Conservation (phyloP, 1,140 invertebrate genomes). For the Epicauta chinensis region DNA sequence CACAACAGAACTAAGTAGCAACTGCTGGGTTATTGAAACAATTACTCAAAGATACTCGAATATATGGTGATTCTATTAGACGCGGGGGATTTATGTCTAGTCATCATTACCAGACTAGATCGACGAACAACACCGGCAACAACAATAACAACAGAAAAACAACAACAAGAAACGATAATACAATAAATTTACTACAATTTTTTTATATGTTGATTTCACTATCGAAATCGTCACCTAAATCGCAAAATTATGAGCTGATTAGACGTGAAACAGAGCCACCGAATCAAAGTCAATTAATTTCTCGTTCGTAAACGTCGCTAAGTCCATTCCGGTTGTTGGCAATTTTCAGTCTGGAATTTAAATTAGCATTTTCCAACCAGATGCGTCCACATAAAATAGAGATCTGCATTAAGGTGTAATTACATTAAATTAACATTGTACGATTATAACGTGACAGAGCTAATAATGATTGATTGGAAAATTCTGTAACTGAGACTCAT, state of each 20-base stretch:
- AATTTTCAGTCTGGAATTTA: conserved; percentile 29
- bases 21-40: conserved; percentile 24
- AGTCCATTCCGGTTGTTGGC: conserved; percentile 11
- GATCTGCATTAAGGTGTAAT: conserved; percentile 32
- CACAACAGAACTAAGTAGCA: neutral
- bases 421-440: conserved; percentile 33
- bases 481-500: neutral
- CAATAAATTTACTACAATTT: too few relatives aligned
- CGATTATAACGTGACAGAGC: conserved; percentile 28
- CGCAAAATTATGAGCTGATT: too few relatives aligned
- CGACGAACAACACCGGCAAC: conserved; percentile 19
- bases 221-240: too few relatives aligned
- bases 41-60: conserved; percentile 35
- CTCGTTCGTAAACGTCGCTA: conserved; percentile 18
- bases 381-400: conserved; percentile 29
- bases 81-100: conserved; percentile 21
- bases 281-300: conserved; percentile 28
- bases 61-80: conserved; percentile 36
- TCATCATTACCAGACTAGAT: conserved; percentile 29
- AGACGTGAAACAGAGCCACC: neutral
- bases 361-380: conserved; percentile 34
- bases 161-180: too few relatives aligned
- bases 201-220: too few relatives aligned
- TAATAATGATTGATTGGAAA: conserved; percentile 35
- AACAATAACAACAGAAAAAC: too few relatives aligned